phyloP scores from a whole-genome alignment of 2,797 vertebrate genomes.

The Poeciliopsis infans region DNA sequence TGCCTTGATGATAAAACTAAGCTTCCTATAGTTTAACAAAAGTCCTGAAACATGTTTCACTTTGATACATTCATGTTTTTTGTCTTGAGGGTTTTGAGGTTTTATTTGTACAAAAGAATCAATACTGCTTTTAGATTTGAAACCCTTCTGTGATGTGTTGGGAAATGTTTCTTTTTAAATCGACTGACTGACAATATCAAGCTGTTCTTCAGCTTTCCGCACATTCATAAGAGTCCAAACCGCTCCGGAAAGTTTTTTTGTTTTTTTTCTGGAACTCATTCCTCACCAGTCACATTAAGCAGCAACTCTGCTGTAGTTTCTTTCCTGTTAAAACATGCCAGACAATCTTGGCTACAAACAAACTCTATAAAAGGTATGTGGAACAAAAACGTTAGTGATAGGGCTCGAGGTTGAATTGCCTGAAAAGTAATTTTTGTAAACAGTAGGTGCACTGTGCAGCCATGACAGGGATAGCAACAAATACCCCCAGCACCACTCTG shows the following conservation, averaged over 20 bases:
- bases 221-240: conserved; percentile 62
- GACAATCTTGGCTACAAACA: conserved; percentile 26
- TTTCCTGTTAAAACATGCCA: conserved; percentile 5
- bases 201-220: conserved; percentile 50
- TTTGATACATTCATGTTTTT: neutral
- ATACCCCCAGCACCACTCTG: conserved; percentile 23
- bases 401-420: conserved; percentile 30
- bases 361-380: conserved; percentile 1
- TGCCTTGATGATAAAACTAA: neutral
- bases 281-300: conserved; percentile 13
- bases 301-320: neutral
- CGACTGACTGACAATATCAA: conserved; percentile 57
- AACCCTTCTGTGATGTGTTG: conserved; percentile 27
- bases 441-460: conserved; percentile 57
- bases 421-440: conserved; percentile 41
- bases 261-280: conserved; percentile 23
- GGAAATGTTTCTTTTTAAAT: conserved; percentile 28
- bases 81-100: neutral
- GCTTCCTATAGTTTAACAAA: neutral
- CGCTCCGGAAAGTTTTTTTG: conserved; percentile 30
- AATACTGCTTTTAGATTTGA: neutral
- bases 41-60: neutral
- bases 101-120: conserved; percentile 1
- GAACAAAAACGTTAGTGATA: conserved; percentile 6
- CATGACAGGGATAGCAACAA: conserved; percentile 26